A percentile compares a stretch with the other conserved stretches of the same genome.
These are phyloP conservation scores for Herpailurus yagouaroundi DNA, from an alignment of 2,113 vertebrate genomes.

Conservation along the genomic window DNA sequence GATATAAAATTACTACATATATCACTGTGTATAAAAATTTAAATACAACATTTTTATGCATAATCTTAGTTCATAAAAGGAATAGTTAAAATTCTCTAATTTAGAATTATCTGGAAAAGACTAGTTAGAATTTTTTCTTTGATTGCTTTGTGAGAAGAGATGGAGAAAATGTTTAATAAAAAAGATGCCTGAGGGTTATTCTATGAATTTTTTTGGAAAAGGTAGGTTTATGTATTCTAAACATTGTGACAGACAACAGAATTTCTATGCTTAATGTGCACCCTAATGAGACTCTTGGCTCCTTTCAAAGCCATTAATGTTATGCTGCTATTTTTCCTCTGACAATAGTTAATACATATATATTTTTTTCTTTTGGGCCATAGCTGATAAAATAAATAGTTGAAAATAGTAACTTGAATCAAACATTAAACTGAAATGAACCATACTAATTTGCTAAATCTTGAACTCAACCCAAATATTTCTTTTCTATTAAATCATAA, in stretches of 20 bases:
- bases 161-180: not conserved
- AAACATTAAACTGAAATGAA: conserved; percentile 33
- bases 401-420: conserved; percentile 21
- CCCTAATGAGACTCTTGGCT: not conserved
- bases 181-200: not conserved
- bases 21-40: not conserved
- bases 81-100: conserved; percentile 25
- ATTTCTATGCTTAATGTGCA: not conserved
- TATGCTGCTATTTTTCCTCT: not conserved
- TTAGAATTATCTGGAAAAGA: not conserved
- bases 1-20: not conserved
- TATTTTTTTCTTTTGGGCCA: not conserved
- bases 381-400: not conserved
- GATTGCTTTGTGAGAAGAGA: not conserved
- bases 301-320: not conserved
- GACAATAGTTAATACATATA: not conserved
- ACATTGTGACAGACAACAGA: not conserved
- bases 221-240: not conserved
- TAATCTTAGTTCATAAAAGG: not conserved
- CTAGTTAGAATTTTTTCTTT: not conserved
- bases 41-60: not conserved
- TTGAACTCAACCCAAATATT: not conserved
- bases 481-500: conserved; percentile 16
- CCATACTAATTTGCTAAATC: conserved; percentile 26
- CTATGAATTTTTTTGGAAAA: not conserved